phyloP scores from a whole-genome alignment of 2,113 vertebrate genomes.

The Agapornis roseicollis region DNA sequence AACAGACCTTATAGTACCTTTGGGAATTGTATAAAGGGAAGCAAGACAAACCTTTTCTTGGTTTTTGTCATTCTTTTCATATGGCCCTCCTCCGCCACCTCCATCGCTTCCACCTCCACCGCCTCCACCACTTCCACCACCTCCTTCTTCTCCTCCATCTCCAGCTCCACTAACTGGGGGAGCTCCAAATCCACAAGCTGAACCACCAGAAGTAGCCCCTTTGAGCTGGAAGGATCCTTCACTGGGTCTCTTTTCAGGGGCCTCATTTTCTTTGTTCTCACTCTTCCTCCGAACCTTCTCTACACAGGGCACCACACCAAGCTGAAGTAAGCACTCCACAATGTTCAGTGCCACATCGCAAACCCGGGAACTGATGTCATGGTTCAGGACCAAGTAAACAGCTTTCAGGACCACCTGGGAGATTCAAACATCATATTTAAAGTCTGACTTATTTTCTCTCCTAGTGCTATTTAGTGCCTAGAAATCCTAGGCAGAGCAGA shows the following conservation, averaged over 20 bases:
- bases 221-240: slow-evolving; percentile 82
- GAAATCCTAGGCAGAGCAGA: not conserved
- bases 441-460: not conserved
- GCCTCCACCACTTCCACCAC: slow-evolving; percentile 71
- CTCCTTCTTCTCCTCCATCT: slow-evolving; percentile 76
- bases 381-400: slow-evolving; percentile 92
- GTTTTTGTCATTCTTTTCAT: slow-evolving; percentile 90
- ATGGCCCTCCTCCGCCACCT: slow-evolving; percentile 76
- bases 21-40: not conserved
- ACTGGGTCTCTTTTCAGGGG: slow-evolving; percentile 80
- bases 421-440: not conserved
- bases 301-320: slow-evolving; percentile 90
- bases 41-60: slow-evolving; percentile 79
- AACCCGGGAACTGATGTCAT: slow-evolving; percentile 96
- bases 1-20: not conserved
- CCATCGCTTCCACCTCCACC: slow-evolving; percentile 73
- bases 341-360: slow-evolving; percentile 95
- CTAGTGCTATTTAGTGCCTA: not conserved
- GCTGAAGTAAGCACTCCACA: slow-evolving; percentile 94
- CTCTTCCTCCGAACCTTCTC: slow-evolving; percentile 86
- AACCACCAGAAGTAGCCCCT: slow-evolving; percentile 71
- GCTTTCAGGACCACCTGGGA: slow-evolving; percentile 90
- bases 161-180: slow-evolving; percentile 66
- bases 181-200: slow-evolving; percentile 71
- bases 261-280: slow-evolving; percentile 90